A percentile compares a stretch with the other conserved stretches of the same genome.
phyloP scores from a whole-genome alignment of 92 coral and sea anemone genomes.

The Metridium senile region DNA sequence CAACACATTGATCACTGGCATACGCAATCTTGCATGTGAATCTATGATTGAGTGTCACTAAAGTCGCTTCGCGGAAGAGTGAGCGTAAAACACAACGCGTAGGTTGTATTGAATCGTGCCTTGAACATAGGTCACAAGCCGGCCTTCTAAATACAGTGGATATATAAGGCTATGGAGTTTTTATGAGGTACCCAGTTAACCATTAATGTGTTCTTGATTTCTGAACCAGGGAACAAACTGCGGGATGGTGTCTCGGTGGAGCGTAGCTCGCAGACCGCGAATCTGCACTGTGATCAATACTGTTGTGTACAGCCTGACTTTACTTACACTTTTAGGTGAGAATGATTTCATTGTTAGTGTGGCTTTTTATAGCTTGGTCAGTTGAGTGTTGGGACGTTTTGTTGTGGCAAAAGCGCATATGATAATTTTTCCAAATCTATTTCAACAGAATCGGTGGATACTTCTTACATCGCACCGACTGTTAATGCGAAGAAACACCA shows the following conservation, averaged over 20 bases:
- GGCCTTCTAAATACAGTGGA: not conserved
- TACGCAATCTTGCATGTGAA: conserved; percentile 37
- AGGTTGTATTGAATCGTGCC: conserved; percentile 28
- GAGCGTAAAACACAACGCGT: conserved; percentile 23
- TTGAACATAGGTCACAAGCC: conserved; percentile 4
- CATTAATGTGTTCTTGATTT: conserved; percentile 25
- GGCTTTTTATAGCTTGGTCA: conserved; percentile 39
- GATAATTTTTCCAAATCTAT: conserved; percentile 3
- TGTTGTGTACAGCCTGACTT: conserved; percentile 10
- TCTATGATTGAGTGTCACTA: conserved; percentile 19
- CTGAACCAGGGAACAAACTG: conserved; percentile 28
- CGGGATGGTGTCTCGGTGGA: conserved; percentile 23
- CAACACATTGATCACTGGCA: conserved; percentile 30
- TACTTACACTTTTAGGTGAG: conserved; percentile 26
- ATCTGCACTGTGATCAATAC: not conserved
- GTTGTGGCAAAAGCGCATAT: conserved; percentile 12
- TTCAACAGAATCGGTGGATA: conserved; percentile 23
- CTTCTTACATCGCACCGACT: not conserved
- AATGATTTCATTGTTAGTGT: not conserved
- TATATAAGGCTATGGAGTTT: conserved; percentile 12
- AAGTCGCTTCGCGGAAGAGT: conserved; percentile 20
- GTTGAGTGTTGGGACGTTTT: conserved; percentile 21
- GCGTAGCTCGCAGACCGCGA: conserved; percentile 14
- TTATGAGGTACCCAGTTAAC: conserved; percentile 14
- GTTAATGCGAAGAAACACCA: conserved; percentile 24